These are phyloP conservation scores for Todus mexicanus DNA, from an alignment of 2,797 vertebrate genomes.

Conservation along the genomic window DNA sequence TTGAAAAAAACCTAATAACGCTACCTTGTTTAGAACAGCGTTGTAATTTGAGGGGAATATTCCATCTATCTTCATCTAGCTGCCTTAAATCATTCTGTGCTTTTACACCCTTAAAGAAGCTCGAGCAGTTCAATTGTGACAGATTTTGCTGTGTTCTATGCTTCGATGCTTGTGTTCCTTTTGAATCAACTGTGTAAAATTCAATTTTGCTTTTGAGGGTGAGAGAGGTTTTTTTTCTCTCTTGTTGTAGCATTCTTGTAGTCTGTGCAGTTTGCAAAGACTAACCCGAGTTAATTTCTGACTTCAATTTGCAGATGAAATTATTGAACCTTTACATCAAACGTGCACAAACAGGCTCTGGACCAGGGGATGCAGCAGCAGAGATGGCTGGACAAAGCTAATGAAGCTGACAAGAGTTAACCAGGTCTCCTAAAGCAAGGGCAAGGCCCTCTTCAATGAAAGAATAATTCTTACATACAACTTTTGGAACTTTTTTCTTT, in stretches of 20 bases:
- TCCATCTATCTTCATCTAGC: neutral
- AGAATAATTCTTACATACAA: conserved; percentile 55
- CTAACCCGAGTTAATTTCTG: conserved; percentile 28
- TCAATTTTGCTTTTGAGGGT: neutral
- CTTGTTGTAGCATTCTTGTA: neutral
- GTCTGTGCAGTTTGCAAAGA: neutral
- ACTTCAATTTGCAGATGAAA: conserved; percentile 85
- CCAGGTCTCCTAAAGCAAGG: conserved; percentile 71
- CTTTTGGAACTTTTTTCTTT: conserved; percentile 33
- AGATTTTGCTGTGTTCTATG: neutral
- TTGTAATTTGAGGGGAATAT: neutral
- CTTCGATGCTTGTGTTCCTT: neutral
- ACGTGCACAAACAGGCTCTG: conserved; percentile 91
- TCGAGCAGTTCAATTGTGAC: neutral
- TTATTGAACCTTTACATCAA: conserved; percentile 98
- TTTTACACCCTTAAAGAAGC: neutral
- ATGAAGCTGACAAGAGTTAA: conserved; percentile 67
- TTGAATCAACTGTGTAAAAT: neutral
- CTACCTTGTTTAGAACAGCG: neutral
- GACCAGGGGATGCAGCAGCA: conserved; percentile 81
- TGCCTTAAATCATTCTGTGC: neutral
- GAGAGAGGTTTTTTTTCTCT: neutral
- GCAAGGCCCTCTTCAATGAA: conserved; percentile 63
- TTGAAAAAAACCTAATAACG: neutral
- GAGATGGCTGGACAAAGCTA: conserved; percentile 84